Percentiles rank a stretch among this genome's conserved stretches.
Conservation (phyloP, 2,113 vertebrate species). For the Zosterops borbonicus region DNA sequence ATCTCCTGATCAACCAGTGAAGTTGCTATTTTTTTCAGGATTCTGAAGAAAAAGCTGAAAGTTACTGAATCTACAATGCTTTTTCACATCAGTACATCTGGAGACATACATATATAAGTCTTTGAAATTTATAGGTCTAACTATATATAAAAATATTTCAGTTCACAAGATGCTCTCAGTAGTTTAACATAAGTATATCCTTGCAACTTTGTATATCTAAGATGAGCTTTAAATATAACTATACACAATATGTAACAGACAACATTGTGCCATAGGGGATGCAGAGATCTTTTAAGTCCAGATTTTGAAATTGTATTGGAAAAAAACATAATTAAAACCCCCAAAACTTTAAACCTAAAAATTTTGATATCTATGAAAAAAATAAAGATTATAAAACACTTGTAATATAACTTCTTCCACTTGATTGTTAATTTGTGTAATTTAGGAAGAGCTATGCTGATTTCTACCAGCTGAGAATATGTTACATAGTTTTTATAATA, state of each 20-base stretch:
- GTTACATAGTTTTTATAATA: not conserved
- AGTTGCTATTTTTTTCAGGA: not conserved
- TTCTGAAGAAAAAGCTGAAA: not conserved
- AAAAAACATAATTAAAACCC: not conserved
- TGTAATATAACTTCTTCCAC: not conserved
- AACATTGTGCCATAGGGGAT: not conserved
- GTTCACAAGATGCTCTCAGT: not conserved
- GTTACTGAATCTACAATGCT: not conserved
- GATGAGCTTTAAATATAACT: not conserved
- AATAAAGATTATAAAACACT: not conserved
- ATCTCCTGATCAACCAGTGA: not conserved
- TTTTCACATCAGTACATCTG: not conserved
- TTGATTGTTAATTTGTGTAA: not conserved
- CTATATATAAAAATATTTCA: not conserved
- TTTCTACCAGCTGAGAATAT: not conserved
- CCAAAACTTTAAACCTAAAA: not conserved
- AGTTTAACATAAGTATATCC: not conserved
- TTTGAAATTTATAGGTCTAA: not conserved
- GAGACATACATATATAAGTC: not conserved
- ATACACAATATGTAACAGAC: not conserved
- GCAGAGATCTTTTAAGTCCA: conserved; percentile 12
- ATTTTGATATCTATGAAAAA: not conserved
- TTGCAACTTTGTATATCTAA: not conserved
- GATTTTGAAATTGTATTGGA: not conserved
- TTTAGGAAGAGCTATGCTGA: not conserved